A percentile compares a stretch with the other conserved stretches of the same genome.
phyloP scores from a whole-genome alignment of 2,888 invertebrate genomes.

The Dynastes grantii region DNA sequence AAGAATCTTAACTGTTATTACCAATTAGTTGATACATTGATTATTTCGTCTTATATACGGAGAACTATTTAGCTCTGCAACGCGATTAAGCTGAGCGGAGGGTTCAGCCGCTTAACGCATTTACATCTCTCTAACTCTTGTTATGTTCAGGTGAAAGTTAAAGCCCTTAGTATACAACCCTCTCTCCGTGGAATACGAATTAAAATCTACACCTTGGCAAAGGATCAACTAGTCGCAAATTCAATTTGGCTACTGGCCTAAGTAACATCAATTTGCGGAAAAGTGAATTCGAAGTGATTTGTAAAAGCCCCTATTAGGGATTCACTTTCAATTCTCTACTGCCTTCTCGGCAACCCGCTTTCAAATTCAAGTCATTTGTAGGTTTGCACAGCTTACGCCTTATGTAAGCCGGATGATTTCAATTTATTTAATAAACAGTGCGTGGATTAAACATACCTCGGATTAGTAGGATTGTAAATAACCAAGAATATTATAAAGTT shows the following conservation, averaged over 20 bases:
- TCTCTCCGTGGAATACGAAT: neutral
- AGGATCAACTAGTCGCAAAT: slow-evolving; percentile 34
- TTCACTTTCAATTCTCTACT: slow-evolving; percentile 28
- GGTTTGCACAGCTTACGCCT: neutral
- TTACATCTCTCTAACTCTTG: neutral
- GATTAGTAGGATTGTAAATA: too few species aligned
- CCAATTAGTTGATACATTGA: too few species aligned
- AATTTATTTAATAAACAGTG: too few species aligned
- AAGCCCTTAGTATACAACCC: neutral
- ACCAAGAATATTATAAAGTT: too few species aligned
- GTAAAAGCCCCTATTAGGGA: slow-evolving; percentile 24
- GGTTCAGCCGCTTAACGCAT: neutral
- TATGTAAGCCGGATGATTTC: too few species aligned
- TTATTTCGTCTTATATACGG: too few species aligned
- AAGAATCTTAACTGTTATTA: too few species aligned
- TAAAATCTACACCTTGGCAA: slow-evolving; percentile 21
- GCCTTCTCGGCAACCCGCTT: neutral
- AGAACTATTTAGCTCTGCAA: too few species aligned
- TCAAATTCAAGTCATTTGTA: neutral
- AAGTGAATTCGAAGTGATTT: slow-evolving; percentile 13
- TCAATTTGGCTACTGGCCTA: slow-evolving; percentile 31
- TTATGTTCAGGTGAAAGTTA: neutral
- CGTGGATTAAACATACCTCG: too few species aligned
- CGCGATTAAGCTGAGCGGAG: too few species aligned
- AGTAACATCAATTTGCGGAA: slow-evolving; percentile 32